A percentile compares a stretch with the other conserved stretches of the same genome.
Evolutionary conservation across 2,888 invertebrate species (phyloP).

Genomic region (Mamestra brassicae): DNA sequence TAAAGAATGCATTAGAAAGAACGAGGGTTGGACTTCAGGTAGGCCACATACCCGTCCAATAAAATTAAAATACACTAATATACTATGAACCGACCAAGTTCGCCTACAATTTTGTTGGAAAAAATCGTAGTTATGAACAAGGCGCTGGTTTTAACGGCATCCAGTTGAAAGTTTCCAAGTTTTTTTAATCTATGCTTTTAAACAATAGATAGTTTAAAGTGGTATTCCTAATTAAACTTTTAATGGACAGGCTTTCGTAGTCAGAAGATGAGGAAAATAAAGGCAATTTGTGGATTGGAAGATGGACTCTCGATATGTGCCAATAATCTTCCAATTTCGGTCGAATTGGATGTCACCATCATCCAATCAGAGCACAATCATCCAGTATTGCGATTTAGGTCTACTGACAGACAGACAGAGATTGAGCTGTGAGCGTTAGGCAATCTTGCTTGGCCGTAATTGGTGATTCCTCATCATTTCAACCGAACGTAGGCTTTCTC

Average conservation of each 20-base stretch:
- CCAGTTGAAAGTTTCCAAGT: slow-evolving; percentile 17
- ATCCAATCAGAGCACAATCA: slow-evolving; percentile 4
- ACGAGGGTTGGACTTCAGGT: too few relatives aligned
- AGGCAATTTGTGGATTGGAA: not conserved
- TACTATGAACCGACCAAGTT: slow-evolving; percentile 3
- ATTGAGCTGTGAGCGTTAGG: not conserved
- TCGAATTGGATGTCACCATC: slow-evolving; percentile 10
- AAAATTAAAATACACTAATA: not conserved
- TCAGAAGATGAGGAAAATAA: not conserved
- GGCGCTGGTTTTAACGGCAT: slow-evolving; percentile 12
- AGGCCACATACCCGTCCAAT: not conserved
- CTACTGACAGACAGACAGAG: not conserved
- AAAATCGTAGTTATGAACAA: not conserved
- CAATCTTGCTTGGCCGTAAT: not conserved
- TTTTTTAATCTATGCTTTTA: slow-evolving; percentile 32
- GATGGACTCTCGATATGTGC: not conserved
- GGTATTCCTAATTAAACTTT: slow-evolving; percentile 26
- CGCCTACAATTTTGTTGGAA: slow-evolving; percentile 6
- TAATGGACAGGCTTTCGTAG: not conserved
- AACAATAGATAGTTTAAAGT: slow-evolving; percentile 38
- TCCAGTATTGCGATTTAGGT: slow-evolving; percentile 17
- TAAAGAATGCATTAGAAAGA: too few relatives aligned
- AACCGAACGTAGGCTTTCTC: not conserved
- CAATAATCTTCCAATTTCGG: slow-evolving; percentile 1
- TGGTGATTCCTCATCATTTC: not conserved